Percentiles rank a stretch among this genome's conserved stretches.
phyloP scores from a whole-genome alignment of 2,797 vertebrate genomes.

The Thaleichthys pacificus region DNA sequence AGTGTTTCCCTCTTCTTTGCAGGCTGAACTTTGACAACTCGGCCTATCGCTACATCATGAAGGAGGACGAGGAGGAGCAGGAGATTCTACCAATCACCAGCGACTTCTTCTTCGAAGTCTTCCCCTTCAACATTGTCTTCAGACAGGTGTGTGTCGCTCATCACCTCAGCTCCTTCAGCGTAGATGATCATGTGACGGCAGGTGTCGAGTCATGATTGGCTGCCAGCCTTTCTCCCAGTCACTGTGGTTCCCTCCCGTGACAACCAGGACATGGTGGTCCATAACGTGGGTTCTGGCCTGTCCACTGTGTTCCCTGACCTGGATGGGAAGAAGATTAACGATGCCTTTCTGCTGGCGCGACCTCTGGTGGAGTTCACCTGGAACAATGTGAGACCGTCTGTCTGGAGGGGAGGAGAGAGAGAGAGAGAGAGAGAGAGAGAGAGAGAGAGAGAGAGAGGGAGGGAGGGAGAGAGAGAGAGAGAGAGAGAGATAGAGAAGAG shows the following conservation, averaged over 20 bases:
- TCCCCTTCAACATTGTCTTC: slow-evolving; percentile 80
- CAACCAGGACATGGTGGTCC: slow-evolving; percentile 77
- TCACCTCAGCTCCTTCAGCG: no score
- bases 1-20: background rate
- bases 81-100: slow-evolving; percentile 80
- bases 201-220: no score
- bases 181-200: no score
- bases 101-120: slow-evolving; percentile 80
- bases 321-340: slow-evolving; percentile 78
- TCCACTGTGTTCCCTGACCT: slow-evolving; percentile 77
- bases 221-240: background rate
- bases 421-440: no score
- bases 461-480: no score
- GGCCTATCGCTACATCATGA: slow-evolving; percentile 78
- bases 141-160: slow-evolving; percentile 65
- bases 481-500: no score
- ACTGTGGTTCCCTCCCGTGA: background rate
- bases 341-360: slow-evolving; percentile 74
- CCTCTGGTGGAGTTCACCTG: slow-evolving; percentile 80
- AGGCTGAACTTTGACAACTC: slow-evolving; percentile 82
- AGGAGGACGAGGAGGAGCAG: slow-evolving; percentile 76
- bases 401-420: background rate
- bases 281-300: slow-evolving; percentile 76
- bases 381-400: slow-evolving; percentile 70
- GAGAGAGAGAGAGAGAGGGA: no score